phyloP scores from a whole-genome alignment of 2,113 vertebrate genomes.

The Lipophrys pholis region DNA sequence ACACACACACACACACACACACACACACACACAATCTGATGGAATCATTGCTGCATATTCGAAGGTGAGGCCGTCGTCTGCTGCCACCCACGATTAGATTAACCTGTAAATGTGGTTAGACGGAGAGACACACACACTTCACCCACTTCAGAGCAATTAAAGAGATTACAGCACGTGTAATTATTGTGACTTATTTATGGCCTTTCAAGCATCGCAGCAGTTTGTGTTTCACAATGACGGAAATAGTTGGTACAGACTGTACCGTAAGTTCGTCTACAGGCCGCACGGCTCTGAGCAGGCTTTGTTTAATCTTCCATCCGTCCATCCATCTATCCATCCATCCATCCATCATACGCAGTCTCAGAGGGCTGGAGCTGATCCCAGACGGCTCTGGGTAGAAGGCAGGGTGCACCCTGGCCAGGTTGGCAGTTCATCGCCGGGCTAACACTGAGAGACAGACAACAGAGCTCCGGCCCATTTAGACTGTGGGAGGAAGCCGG shows the following conservation, averaged over 20 bases:
- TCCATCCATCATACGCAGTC: too few relatives aligned
- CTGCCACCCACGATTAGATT: conserved; percentile 57
- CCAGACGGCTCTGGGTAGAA: too few relatives aligned
- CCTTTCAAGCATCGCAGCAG: conserved; percentile 31
- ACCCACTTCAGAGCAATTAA: conserved; percentile 70
- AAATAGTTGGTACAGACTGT: conserved; percentile 28
- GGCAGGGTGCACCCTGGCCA: too few relatives aligned
- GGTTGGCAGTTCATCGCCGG: too few relatives aligned
- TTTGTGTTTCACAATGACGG: conserved; percentile 61
- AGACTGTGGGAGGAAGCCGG: too few relatives aligned
- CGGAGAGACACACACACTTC: conserved; percentile 54
- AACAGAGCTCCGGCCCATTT: not conserved
- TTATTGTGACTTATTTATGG: conserved; percentile 58
- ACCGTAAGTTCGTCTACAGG: conserved; percentile 11
- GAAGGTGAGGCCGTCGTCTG: conserved; percentile 55
- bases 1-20: not conserved
- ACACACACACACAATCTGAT: conserved; percentile 18
- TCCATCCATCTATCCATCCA: too few relatives aligned
- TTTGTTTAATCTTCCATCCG: not conserved
- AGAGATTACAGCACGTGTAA: conserved; percentile 64
- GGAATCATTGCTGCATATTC: conserved; percentile 53
- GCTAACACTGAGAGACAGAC: too few relatives aligned
- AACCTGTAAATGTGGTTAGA: conserved; percentile 59
- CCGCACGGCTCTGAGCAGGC: conserved; percentile 14
- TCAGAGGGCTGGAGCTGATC: too few relatives aligned